phyloP scores from a whole-genome alignment of 2,888 invertebrate species.

The Acrocyrtus sp. region DNA sequence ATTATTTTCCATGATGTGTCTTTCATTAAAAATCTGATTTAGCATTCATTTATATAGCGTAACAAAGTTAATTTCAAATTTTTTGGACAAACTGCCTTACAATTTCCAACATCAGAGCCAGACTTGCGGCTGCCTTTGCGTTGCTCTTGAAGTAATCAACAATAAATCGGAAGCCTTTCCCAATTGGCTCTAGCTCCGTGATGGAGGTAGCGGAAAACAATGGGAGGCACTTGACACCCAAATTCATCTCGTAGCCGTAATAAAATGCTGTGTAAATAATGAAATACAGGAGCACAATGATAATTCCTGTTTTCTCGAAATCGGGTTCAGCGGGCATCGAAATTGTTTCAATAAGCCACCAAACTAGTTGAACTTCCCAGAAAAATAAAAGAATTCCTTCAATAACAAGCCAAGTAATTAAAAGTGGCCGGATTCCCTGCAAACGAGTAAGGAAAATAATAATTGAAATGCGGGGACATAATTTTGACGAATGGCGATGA shows the following conservation, averaged over 20 bases:
- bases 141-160: slow-evolving; percentile 45
- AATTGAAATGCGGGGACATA: too few species aligned
- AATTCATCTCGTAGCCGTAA: slow-evolving; percentile 38
- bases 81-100: too few species aligned
- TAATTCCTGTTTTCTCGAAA: neutral
- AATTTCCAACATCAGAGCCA: slow-evolving; percentile 54
- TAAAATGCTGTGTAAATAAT: slow-evolving; percentile 23
- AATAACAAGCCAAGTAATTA: slow-evolving; percentile 44
- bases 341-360: slow-evolving; percentile 28
- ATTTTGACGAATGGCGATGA: too few species aligned
- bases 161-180: slow-evolving; percentile 47
- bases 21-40: neutral
- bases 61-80: too few species aligned
- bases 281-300: slow-evolving; percentile 26
- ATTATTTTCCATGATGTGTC: slow-evolving; percentile 5
- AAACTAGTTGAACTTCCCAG: slow-evolving; percentile 34
- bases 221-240: slow-evolving; percentile 42
- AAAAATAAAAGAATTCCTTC: slow-evolving; percentile 27
- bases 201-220: slow-evolving; percentile 20
- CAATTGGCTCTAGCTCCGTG: slow-evolving; percentile 50
- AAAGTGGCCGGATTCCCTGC: slow-evolving; percentile 39
- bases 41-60: too few species aligned
- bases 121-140: slow-evolving; percentile 35
- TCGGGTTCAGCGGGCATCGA: neutral
- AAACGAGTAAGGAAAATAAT: too few species aligned